Evolutionary conservation across 2,888 invertebrate species (phyloP), one percentile per base, ranked within the genome.

Genomic region (Cryptosula pallasiana): DNA sequence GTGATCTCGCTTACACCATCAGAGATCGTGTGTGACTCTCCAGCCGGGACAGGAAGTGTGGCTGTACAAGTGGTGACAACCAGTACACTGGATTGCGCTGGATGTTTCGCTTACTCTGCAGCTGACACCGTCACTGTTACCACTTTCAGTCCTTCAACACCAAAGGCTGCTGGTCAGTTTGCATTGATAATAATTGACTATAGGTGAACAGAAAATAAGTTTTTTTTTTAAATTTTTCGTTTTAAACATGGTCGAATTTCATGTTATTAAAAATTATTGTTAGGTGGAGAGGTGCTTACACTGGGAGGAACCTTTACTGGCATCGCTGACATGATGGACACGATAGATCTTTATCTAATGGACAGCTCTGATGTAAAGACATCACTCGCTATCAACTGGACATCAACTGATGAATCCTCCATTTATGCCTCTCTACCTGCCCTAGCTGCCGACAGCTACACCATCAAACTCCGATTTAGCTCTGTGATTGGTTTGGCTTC

Each of bases 161-260:
- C 63, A 25, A 29, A 20, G 20, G 63, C 63, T 63, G 25, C 63
- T 29, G 63, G n/a, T n/a, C n/a, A n/a, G n/a, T n/a, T n/a, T n/a
- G n/a, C n/a, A n/a, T n/a, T n/a, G n/a, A n/a, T n/a, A n/a, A n/a
- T n/a, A n/a, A n/a, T n/a, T n/a, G n/a, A n/a, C n/a, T n/a, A n/a
- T n/a, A n/a, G n/a, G n/a, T n/a, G n/a, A n/a, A n/a, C n/a, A n/a
- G n/a, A n/a, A n/a, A n/a, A n/a, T n/a, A n/a, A n/a, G n/a, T n/a
- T n/a, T n/a, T n/a, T n/a, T n/a, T n/a, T n/a, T n/a, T n/a, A n/a
- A n/a, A n/a, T n/a, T n/a, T n/a, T n/a, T n/a, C n/a, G n/a, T n/a
- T n/a, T n/a, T n/a, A n/a, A n/a, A n/a, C n/a, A n/a, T n/a, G n/a
- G n/a, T n/a, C n/a, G n/a, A n/a, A n/a, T n/a, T n/a, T n/a, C n/a